Percentiles rank a stretch among this genome's conserved stretches.
phyloP scores from a whole-genome alignment of 2,888 invertebrate species.

The Sarcophaga subvicina region DNA sequence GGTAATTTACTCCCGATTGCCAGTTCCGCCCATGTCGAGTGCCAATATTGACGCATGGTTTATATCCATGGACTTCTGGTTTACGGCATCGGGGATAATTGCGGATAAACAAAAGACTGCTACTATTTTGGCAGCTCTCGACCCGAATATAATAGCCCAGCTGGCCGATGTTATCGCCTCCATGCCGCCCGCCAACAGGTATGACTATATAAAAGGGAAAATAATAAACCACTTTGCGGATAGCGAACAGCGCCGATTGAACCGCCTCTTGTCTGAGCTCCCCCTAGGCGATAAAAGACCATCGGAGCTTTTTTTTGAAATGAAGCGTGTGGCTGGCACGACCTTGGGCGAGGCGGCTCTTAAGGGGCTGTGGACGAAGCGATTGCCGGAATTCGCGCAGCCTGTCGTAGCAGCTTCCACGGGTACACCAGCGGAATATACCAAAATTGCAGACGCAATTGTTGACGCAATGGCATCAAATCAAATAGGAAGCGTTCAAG shows the following conservation, averaged over 20 bases:
- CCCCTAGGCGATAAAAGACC: conserved; percentile 17
- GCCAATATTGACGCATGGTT: too few species aligned
- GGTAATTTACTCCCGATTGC: too few species aligned
- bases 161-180: conserved; percentile 26
- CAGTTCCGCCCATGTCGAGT: too few species aligned
- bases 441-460: conserved; percentile 41
- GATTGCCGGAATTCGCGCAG: conserved; percentile 24
- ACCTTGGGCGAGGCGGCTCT: conserved; percentile 25
- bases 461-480: conserved; percentile 27
- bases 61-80: too few species aligned
- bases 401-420: conserved; percentile 36
- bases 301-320: conserved; percentile 40
- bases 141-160: conserved; percentile 28
- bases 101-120: background rate
- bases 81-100: too few species aligned
- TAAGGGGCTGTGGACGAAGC: conserved; percentile 47
- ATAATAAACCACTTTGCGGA: conserved; percentile 45
- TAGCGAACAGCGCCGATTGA: conserved; percentile 27
- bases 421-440: conserved; percentile 37
- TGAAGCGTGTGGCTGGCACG: conserved; percentile 27
- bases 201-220: conserved; percentile 13
- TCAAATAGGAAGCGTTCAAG: conserved; percentile 1
- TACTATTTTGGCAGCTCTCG: conserved; percentile 34
- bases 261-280: conserved; percentile 5
- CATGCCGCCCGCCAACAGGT: conserved; percentile 19